Percentiles rank a stretch among this genome's conserved stretches.
These are phyloP conservation scores for Dasyornis broadbenti DNA, from an alignment of 2,113 vertebrate species.

Conservation along the genomic window DNA sequence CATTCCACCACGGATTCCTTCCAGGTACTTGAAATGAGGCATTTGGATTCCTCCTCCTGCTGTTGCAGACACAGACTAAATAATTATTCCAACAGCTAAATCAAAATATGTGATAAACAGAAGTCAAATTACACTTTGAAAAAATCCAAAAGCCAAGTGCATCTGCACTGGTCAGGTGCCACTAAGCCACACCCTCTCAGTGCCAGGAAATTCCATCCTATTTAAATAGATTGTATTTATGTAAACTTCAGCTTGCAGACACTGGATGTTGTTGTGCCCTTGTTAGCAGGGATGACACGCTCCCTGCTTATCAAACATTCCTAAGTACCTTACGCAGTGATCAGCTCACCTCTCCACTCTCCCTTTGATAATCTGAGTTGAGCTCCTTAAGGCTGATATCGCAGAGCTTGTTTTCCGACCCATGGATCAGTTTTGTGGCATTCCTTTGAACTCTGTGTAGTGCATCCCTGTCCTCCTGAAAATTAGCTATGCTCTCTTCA, in stretches of 20 bases:
- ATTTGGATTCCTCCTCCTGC: not conserved
- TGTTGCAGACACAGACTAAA: not conserved
- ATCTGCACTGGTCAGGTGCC: not conserved
- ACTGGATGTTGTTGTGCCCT: not conserved
- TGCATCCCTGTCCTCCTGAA: not conserved
- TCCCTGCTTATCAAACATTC: constrained; percentile 9
- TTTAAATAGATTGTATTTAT: not conserved
- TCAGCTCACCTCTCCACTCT: not conserved
- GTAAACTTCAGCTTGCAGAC: not conserved
- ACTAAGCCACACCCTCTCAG: not conserved
- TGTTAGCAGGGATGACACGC: not conserved
- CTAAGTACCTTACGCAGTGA: not conserved
- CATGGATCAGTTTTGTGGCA: not conserved
- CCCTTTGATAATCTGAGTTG: constrained; percentile 5
- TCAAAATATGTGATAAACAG: not conserved
- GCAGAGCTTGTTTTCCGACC: not conserved
- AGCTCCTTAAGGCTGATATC: not conserved
- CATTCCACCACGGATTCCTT: not conserved
- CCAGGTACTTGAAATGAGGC: not conserved
- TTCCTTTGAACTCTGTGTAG: not conserved
- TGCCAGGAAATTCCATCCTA: not conserved
- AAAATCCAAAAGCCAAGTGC: not conserved
- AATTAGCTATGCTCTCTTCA: not conserved
- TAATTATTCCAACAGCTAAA: not conserved
- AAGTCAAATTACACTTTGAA: not conserved